These are phyloP conservation scores for Tachyglossus aculeatus DNA, from an alignment of 2,797 vertebrate species.

Conservation along the genomic window DNA sequence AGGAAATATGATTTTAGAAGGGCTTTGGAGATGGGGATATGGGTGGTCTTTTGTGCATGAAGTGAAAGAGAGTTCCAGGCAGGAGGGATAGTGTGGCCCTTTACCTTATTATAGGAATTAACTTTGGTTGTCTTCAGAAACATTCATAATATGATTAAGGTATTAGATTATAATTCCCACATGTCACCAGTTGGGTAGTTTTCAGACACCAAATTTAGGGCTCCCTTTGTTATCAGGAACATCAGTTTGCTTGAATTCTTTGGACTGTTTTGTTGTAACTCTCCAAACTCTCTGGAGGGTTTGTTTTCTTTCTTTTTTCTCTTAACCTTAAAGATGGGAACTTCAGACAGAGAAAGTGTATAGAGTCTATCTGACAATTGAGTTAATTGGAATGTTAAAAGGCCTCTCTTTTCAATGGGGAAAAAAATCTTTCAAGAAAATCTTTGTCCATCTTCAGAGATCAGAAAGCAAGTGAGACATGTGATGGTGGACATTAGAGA, in stretches of 20 bases:
- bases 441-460: slow-evolving; percentile 71
- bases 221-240: not conserved
- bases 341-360: slow-evolving; percentile 25
- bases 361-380: slow-evolving; percentile 36
- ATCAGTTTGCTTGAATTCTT: not conserved
- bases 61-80: too few relatives aligned
- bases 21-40: too few relatives aligned
- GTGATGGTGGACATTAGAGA: slow-evolving; percentile 72
- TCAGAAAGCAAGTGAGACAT: slow-evolving; percentile 80
- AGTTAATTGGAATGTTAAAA: slow-evolving; percentile 65
- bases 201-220: too few relatives aligned
- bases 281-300: not conserved
- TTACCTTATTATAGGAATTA: too few relatives aligned
- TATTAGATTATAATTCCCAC: too few relatives aligned
- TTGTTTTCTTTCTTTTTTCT: slow-evolving; percentile 41
- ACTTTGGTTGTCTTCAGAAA: too few relatives aligned
- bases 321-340: slow-evolving; percentile 8
- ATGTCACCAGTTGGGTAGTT: too few relatives aligned
- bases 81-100: too few relatives aligned
- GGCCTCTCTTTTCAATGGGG: slow-evolving; percentile 65
- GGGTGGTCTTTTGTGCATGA: too few relatives aligned
- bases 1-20: too few relatives aligned
- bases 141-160: too few relatives aligned
- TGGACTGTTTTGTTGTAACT: not conserved
- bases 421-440: slow-evolving; percentile 73